Evolutionary conservation across 2,113 vertebrate species (phyloP).

Genomic region (Setophaga kirtlandii): DNA sequence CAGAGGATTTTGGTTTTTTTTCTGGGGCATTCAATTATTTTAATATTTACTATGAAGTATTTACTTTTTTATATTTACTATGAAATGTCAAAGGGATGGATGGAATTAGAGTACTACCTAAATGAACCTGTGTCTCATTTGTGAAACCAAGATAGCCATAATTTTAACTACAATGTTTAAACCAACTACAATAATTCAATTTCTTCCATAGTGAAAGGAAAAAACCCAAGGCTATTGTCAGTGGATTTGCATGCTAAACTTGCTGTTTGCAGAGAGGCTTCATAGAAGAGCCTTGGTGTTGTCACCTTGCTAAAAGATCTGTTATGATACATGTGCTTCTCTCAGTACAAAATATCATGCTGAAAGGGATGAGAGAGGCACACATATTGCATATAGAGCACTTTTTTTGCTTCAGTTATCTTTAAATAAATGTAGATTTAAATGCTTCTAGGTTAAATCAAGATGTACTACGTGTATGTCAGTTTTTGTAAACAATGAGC

Average conservation of each 20-base stretch:
- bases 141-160: not conserved
- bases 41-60: not conserved
- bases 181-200: not conserved
- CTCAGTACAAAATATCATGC: not conserved
- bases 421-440: not conserved
- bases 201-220: not conserved
- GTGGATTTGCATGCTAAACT: not conserved
- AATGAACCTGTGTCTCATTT: not conserved
- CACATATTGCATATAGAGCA: not conserved
- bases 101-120: not conserved
- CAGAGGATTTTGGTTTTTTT: not conserved
- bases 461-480: rapidly evolving
- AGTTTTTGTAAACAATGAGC: not conserved
- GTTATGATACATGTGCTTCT: not conserved
- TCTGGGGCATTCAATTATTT: not conserved
- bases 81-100: not conserved
- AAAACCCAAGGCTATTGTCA: not conserved
- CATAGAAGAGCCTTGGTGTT: not conserved
- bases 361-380: not conserved
- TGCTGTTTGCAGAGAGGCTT: not conserved
- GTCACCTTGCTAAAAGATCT: not conserved
- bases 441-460: not conserved
- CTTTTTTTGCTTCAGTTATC: not conserved
- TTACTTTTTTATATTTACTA: not conserved
- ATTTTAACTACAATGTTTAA: not conserved